Conservation (phyloP, 1,140 invertebrate species). For the Luehdorfia chinensis region DNA sequence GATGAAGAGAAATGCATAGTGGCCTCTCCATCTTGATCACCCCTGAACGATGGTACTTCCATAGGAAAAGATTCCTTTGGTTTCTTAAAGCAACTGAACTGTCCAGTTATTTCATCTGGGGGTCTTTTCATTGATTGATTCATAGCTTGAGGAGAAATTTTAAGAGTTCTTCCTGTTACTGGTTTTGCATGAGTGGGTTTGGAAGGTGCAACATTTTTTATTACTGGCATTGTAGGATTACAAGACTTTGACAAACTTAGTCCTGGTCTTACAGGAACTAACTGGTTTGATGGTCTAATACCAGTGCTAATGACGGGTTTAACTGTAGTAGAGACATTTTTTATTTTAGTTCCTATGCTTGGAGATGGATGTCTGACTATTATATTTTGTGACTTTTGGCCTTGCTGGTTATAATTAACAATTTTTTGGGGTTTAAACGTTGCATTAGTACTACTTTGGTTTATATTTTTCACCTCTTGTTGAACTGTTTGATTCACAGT, state of each 20-base stretch:
- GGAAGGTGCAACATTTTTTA: constrained; percentile 30
- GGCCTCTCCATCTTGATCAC: constrained; percentile 22
- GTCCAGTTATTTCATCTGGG: constrained; percentile 35
- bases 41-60: constrained; percentile 24
- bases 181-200: constrained; percentile 8
- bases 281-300: constrained; percentile 37
- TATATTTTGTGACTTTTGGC: constrained; percentile 37
- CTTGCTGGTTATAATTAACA: constrained; percentile 29
- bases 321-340: constrained; percentile 25
- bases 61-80: constrained; percentile 46
- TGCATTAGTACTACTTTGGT: constrained; percentile 24
- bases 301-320: constrained; percentile 21
- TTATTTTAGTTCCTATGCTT: constrained; percentile 38
- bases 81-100: constrained; percentile 63
- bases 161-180: constrained; percentile 37
- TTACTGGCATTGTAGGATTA: constrained; percentile 28
- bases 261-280: constrained; percentile 41
- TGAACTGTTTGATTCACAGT: constrained; percentile 60
- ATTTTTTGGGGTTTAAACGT: constrained; percentile 35
- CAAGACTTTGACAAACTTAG: constrained; percentile 27
- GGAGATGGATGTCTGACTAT: constrained; percentile 37
- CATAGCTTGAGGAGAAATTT: constrained; percentile 44
- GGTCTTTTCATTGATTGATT: constrained; percentile 37
- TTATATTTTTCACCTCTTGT: constrained; percentile 41
- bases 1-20: constrained; percentile 33